These are phyloP conservation scores for Theocolax elegans DNA, from an alignment of 1,140 invertebrate genomes.

Conservation along the genomic window DNA sequence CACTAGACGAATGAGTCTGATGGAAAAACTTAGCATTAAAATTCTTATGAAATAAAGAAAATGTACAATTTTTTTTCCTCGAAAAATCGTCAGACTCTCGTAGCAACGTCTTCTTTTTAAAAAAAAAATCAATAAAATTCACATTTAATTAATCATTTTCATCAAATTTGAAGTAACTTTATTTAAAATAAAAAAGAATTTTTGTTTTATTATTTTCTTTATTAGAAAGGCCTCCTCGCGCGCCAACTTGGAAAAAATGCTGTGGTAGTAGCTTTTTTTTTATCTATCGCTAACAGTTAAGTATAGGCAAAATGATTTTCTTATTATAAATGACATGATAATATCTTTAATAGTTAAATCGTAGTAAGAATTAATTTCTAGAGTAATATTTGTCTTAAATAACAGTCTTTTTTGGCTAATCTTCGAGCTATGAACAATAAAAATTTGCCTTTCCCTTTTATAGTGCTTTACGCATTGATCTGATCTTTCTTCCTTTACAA, in stretches of 20 bases:
- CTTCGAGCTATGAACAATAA: constrained; percentile 62
- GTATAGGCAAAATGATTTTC: constrained; percentile 49
- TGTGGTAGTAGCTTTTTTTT: constrained; percentile 46
- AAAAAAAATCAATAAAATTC: constrained; percentile 18
- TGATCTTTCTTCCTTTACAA: constrained; percentile 29
- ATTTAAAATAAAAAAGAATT: constrained; percentile 15
- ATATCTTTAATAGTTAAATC: constrained; percentile 52
- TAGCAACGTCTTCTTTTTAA: background rate
- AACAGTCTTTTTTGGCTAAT: constrained; percentile 66
- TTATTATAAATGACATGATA: constrained; percentile 49
- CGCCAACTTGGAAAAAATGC: constrained; percentile 50
- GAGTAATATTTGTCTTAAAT: constrained; percentile 59
- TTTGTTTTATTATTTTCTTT: too few relatives aligned
- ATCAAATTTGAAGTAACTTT: constrained; percentile 6
- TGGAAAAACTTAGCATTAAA: constrained; percentile 19
- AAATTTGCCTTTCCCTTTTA: constrained; percentile 48
- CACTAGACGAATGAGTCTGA: constrained; percentile 3
- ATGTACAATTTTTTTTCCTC: constrained; percentile 8
- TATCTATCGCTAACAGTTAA: constrained; percentile 44
- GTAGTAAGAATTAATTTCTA: constrained; percentile 58
- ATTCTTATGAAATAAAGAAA: constrained; percentile 3
- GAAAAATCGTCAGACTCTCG: background rate
- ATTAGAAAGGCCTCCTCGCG: constrained; percentile 39
- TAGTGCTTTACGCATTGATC: background rate
- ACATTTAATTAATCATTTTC: background rate